A percentile compares a stretch with the other conserved stretches of the same genome.
Evolutionary conservation across 1,140 invertebrate genomes (phyloP).

Genomic region (Leptopilina clavipes): DNA sequence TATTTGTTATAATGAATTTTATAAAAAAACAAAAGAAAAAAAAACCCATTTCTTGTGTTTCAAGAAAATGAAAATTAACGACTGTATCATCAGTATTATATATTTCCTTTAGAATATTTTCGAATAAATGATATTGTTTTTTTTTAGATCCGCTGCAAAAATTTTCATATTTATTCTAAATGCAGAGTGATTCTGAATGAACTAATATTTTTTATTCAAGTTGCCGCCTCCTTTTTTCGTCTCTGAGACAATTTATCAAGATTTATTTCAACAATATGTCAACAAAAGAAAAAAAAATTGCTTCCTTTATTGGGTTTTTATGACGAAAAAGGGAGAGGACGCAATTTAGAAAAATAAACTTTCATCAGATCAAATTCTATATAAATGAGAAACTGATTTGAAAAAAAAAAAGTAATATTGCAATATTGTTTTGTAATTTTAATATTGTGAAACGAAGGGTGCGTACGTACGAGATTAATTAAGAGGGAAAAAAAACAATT

Average conservation of each 20-base stretch:
- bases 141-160: conserved; percentile 2
- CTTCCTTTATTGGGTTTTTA: background rate
- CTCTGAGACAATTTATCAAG: background rate
- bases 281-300: no score
- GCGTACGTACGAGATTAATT: conserved; percentile 41
- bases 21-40: background rate
- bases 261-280: background rate
- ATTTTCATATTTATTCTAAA: background rate
- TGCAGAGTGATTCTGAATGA: background rate
- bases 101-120: conserved; percentile 31
- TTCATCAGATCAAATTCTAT: background rate
- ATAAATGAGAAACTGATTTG: conserved; percentile 12
- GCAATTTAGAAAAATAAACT: background rate
- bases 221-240: background rate
- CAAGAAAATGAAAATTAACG: conserved; percentile 23
- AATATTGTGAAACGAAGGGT: conserved; percentile 36
- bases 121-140: background rate
- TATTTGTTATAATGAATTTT: conserved; percentile 18
- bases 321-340: background rate
- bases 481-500: conserved; percentile 55
- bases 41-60: background rate
- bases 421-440: conserved; percentile 29
- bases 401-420: background rate
- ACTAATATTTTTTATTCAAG: background rate
- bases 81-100: conserved; percentile 26